Conservation (phyloP, 2,888 invertebrate genomes). For the Thalpophila matura region DNA sequence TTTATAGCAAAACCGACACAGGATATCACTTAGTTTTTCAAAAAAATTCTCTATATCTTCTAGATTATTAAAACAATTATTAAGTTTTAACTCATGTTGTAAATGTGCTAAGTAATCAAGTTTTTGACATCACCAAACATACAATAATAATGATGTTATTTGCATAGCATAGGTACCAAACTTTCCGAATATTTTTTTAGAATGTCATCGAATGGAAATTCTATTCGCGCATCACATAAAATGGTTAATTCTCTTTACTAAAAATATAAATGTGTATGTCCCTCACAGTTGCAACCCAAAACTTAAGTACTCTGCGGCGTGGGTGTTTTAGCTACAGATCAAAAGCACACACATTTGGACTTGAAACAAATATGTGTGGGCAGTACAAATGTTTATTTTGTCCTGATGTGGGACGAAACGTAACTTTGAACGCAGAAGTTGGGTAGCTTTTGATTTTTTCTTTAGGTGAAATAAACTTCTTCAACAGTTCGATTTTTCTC, state of each 20-base stretch:
- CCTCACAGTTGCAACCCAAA: conserved; percentile 14
- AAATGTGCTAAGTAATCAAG: too few relatives aligned
- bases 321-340: conserved; percentile 27
- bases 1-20: too few relatives aligned
- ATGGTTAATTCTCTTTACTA: not conserved
- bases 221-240: not conserved
- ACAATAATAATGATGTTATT: too few relatives aligned
- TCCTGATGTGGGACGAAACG: conserved; percentile 14
- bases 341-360: conserved; percentile 27
- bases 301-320: conserved; percentile 22
- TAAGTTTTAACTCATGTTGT: too few relatives aligned
- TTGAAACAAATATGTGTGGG: conserved; percentile 25
- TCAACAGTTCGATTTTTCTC: not conserved
- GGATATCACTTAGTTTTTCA: too few relatives aligned
- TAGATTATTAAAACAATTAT: too few relatives aligned
- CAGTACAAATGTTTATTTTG: conserved; percentile 26
- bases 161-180: too few relatives aligned
- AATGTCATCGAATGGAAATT: not conserved
- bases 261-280: conserved; percentile 18
- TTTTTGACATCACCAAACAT: too few relatives aligned
- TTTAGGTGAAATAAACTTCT: not conserved
- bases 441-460: not conserved
- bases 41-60: too few relatives aligned
- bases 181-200: too few relatives aligned
- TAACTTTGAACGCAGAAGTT: not conserved